A percentile compares a stretch with the other conserved stretches of the same genome.
These are phyloP conservation scores for Sminthurides bifidus DNA, from an alignment of 1,140 invertebrate species.

Conservation along the genomic window DNA sequence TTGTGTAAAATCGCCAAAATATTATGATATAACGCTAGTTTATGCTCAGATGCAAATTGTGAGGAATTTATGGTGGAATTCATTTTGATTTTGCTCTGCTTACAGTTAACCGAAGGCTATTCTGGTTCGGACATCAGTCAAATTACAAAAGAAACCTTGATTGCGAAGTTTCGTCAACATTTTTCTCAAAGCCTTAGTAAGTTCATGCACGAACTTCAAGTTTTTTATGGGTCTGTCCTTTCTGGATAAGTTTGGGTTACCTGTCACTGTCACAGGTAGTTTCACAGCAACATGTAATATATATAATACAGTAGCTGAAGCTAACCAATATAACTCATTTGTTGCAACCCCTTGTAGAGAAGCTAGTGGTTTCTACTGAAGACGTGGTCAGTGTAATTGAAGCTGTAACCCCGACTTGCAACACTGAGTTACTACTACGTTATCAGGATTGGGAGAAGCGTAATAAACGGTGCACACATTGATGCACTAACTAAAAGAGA, in stretches of 20 bases:
- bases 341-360: conserved; percentile 10
- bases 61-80: background rate
- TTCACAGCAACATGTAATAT: background rate
- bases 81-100: conserved; percentile 9
- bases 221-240: background rate
- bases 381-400: conserved; percentile 13
- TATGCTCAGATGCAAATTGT: background rate
- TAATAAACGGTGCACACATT: no score
- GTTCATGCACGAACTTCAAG: conserved; percentile 17
- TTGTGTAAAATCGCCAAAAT: background rate
- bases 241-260: background rate
- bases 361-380: conserved; percentile 13
- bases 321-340: background rate
- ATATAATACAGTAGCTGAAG: background rate
- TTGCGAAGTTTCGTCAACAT: conserved; percentile 40
- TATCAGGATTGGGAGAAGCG: no score
- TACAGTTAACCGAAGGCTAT: conserved; percentile 58
- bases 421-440: no score
- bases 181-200: conserved; percentile 43
- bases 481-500: no score
- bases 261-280: background rate
- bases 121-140: conserved; percentile 78
- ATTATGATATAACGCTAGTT: background rate
- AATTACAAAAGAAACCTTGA: conserved; percentile 73
- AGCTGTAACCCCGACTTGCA: conserved; percentile 7